Conservation (phyloP, 2,797 vertebrate species). For the Periophthalmus magnuspinnatus region DNA sequence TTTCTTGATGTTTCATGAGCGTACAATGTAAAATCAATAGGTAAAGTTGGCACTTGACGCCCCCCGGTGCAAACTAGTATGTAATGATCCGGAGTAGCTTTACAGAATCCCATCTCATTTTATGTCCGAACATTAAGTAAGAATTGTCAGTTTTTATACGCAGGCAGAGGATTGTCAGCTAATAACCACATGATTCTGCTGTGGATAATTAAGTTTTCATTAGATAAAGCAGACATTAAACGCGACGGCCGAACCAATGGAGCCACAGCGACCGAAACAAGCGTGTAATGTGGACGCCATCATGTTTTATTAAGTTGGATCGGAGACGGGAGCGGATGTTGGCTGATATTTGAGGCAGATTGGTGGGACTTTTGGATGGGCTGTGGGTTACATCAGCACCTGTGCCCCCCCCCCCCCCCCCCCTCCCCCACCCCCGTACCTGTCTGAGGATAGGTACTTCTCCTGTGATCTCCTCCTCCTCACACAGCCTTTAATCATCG, state of each 20-base stretch:
- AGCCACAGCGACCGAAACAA: conserved; percentile 30
- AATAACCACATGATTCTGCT: conserved; percentile 28
- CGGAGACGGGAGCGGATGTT: background rate
- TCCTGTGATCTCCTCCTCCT: conserved; percentile 14
- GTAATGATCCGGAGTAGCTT: too few species aligned
- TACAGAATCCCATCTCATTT: too few species aligned
- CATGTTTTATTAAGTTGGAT: background rate
- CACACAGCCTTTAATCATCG: conserved; percentile 41
- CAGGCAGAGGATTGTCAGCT: conserved; percentile 21
- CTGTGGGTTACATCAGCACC: background rate
- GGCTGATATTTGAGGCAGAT: background rate
- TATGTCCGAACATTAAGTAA: too few species aligned
- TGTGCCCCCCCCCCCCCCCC: conserved; percentile 19
- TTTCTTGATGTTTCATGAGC: too few species aligned
- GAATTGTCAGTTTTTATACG: conserved; percentile 19
- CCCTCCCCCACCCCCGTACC: conserved; percentile 6
- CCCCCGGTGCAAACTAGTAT: too few species aligned
- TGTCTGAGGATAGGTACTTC: conserved; percentile 25
- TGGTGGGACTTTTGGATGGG: conserved; percentile 6
- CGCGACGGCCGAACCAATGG: conserved; percentile 15
- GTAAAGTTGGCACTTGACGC: too few species aligned
- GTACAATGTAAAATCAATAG: too few species aligned
- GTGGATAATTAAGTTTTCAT: conserved; percentile 39
- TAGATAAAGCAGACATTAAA: conserved; percentile 26
- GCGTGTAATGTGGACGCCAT: conserved; percentile 13